Base-by-base conservation (phyloP, 2,113 vertebrate species). In the Sinocyclocheilus grahami region DNA sequence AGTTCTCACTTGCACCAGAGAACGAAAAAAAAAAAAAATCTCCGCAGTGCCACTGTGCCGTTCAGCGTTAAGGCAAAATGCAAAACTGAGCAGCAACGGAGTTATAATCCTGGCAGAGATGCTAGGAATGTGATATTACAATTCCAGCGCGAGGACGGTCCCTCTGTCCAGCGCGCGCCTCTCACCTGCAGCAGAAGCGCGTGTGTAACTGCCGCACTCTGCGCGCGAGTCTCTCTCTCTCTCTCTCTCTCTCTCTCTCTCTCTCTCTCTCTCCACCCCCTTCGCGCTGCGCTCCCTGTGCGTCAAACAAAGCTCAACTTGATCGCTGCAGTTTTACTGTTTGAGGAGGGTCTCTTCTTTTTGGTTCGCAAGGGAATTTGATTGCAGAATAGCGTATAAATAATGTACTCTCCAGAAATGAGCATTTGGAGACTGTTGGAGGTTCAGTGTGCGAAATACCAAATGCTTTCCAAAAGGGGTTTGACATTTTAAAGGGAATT, bases 161-260 rank as follows among this genome's bases (percentile, higher is more conserved):
- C 39, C 92, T 94, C 95, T 95, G 94, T 95, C 95, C 94, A 92
- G 90, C 90, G 93, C 90, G 93, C 90, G 93, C 95, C 91, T 94
- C 91, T 95, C 96, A 97, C 97, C 97, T 97, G 97, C 97, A 96
- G 96, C 95, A 93, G 95, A 96, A 94, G 95, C 96, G 95, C 94
- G 94, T 46, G 42, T 46, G 42, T 96, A 96, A 97, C 97, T 97
- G 97, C 97, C 96, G 97, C 97, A 96, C 95, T 94, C 92, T 92
- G 96, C 95, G 95, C 96, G 95, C 95, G 96, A 96, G 97, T 95
- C 96, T 94, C 94, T 87, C 94, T 89, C 92, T 79, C 92, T 78
- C 86, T 51, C 13, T 63, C 89, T 55, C 88, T 39, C 33, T 1
- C 87, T 78, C 91, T 83, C 90, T 89, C 91, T 80, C 91, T 89